Conservation (phyloP, 2,888 invertebrate species). For the Drosophila kambysellisi region DNA sequence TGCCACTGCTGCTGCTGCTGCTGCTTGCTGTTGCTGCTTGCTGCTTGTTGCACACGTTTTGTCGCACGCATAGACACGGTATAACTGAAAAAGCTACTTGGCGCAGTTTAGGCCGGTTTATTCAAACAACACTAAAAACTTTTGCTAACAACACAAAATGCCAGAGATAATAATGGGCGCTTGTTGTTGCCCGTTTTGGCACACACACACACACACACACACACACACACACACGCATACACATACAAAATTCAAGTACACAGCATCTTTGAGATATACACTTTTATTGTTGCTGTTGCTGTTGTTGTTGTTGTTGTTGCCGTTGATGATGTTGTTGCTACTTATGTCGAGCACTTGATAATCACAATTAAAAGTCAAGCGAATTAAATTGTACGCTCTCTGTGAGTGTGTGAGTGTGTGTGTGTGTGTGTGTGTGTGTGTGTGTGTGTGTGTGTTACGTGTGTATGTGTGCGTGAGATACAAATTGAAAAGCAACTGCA, state of each 20-base stretch:
- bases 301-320: slow-evolving; percentile 31
- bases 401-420: slow-evolving; percentile 11
- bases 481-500: slow-evolving; percentile 68
- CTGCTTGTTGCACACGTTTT: slow-evolving; percentile 65
- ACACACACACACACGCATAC: slow-evolving; percentile 25
- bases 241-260: slow-evolving; percentile 67
- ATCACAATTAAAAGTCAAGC: slow-evolving; percentile 79
- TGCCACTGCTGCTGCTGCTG: background rate
- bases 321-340: slow-evolving; percentile 44
- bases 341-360: slow-evolving; percentile 73
- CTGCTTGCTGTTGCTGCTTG: slow-evolving; percentile 24
- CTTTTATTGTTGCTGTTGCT: slow-evolving; percentile 27
- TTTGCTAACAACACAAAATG: slow-evolving; percentile 74
- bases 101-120: slow-evolving; percentile 74
- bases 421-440: slow-evolving; percentile 20
- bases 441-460: background rate
- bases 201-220: background rate
- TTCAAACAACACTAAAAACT: slow-evolving; percentile 59
- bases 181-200: slow-evolving; percentile 41
- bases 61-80: slow-evolving; percentile 77
- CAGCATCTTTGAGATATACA: slow-evolving; percentile 69
- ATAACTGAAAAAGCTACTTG: slow-evolving; percentile 71
- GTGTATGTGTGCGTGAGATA: slow-evolving; percentile 42
- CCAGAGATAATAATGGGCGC: slow-evolving; percentile 59
- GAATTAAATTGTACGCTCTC: slow-evolving; percentile 63